Percentiles rank a stretch among this genome's conserved stretches.
These are phyloP conservation scores for Corbicula japonica DNA, from an alignment of 2,888 invertebrate genomes.

Conservation along the genomic window DNA sequence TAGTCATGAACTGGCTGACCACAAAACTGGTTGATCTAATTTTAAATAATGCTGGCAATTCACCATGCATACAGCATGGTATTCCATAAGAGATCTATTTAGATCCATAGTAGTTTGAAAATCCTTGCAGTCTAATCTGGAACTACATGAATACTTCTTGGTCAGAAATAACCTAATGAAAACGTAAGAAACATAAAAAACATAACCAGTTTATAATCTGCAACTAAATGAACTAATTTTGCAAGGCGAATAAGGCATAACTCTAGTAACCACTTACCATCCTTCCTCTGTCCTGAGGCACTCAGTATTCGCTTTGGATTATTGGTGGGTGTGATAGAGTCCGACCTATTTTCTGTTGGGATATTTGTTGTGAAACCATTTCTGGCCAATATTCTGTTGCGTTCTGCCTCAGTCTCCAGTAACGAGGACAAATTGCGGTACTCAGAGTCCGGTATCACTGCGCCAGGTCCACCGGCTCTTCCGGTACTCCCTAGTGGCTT, in stretches of 20 bases:
- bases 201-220: too few relatives aligned
- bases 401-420: conserved; percentile 78
- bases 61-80: too few relatives aligned
- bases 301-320: conserved; percentile 75
- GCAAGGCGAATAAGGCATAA: neutral
- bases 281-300: conserved; percentile 76
- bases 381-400: conserved; percentile 73
- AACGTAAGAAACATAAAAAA: too few relatives aligned
- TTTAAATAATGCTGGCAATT: too few relatives aligned
- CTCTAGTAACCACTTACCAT: conserved; percentile 46
- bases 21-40: too few relatives aligned
- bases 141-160: too few relatives aligned
- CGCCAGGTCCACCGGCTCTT: conserved; percentile 59
- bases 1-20: too few relatives aligned
- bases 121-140: too few relatives aligned
- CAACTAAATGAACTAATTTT: too few relatives aligned
- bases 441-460: conserved; percentile 78
- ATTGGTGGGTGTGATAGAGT: conserved; percentile 69
- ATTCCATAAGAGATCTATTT: too few relatives aligned
- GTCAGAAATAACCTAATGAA: too few relatives aligned
- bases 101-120: too few relatives aligned
- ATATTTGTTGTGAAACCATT: conserved; percentile 68
- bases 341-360: conserved; percentile 72
- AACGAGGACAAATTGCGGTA: conserved; percentile 74
- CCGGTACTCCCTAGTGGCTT: conserved; percentile 76